Evolutionary conservation across 2,113 vertebrate species (phyloP), one percentile per base, ranked within the genome.

Genomic region (Riparia riparia): DNA sequence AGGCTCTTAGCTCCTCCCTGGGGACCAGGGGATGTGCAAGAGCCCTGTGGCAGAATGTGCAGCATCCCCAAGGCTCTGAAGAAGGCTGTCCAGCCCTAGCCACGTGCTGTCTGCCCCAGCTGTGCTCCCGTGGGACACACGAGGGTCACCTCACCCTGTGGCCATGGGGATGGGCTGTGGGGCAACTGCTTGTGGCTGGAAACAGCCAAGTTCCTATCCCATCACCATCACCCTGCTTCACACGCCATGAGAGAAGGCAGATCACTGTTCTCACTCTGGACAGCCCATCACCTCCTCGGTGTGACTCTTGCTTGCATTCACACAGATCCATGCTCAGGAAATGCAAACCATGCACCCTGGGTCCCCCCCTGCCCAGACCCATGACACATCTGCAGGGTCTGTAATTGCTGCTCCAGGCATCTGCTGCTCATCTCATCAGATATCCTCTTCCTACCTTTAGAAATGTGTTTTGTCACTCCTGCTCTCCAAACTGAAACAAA

Each of bases 161-260:
- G 24, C 44, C 0, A 0, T 14, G 39, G 32, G 25, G 16, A 11
- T 39, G 45, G 58, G 9, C 17, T 54, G 1, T 49, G 64, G 60
- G 44, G 20, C 9, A 21, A 3, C 7, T 45, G 14, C 15, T 21
- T 5, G 6, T 51, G 22, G 22, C 32, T 76, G 14, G 28, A 8
- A 45, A 41, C 25, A 34, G 44, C 3, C 15, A 26, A 71, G 16
- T 22, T 54, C 60, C 49, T 3, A 9, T 3, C 12, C 61, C 49
- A 20, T 32, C 57, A 37, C 25, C 41, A 8, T 34, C 20, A 31
- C 22, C 61, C 44, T 87, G 68, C 34, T 50, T 82, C 77, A 56
- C 69, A 78, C 41, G 10, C 17, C 14, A 5, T 41, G 28, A 49
- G 44, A 54, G 25, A 54, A 82, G n/a, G 58, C 28, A 70, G 18